Percentiles rank a stretch among this genome's conserved stretches.
Conservation (phyloP, 2,113 vertebrate species). For the Castor canadensis region DNA sequence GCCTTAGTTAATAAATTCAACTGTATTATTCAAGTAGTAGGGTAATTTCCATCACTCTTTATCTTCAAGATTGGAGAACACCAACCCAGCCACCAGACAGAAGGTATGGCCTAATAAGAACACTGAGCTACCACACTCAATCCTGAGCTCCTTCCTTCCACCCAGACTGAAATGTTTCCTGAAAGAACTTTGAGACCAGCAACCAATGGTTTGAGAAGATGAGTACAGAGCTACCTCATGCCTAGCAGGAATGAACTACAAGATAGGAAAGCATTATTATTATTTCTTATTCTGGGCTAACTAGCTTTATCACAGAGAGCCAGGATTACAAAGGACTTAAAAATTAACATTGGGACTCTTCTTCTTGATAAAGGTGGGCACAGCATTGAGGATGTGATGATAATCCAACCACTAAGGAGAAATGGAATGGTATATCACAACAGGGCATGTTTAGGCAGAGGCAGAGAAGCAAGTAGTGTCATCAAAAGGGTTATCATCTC, state of each 20-base stretch:
- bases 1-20: slow-evolving; percentile 29
- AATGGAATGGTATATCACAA: not conserved
- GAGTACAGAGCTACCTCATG: not conserved
- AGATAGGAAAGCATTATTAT: not conserved
- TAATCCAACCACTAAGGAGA: not conserved
- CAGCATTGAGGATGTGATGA: not conserved
- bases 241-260: not conserved
- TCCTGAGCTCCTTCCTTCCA: not conserved
- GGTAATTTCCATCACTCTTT: not conserved
- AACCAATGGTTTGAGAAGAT: not conserved
- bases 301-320: not conserved
- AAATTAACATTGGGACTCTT: not conserved
- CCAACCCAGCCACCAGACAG: not conserved
- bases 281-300: not conserved
- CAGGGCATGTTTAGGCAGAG: not conserved
- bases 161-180: not conserved
- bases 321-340: not conserved
- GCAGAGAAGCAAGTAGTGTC: not conserved
- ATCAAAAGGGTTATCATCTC: not conserved
- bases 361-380: not conserved
- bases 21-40: not conserved
- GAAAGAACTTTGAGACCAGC: not conserved
- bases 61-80: not conserved
- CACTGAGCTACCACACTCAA: not conserved
- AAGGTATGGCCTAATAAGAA: not conserved